Conservation (phyloP, 2,113 vertebrate species). For the Gracilinanus agilis region DNA sequence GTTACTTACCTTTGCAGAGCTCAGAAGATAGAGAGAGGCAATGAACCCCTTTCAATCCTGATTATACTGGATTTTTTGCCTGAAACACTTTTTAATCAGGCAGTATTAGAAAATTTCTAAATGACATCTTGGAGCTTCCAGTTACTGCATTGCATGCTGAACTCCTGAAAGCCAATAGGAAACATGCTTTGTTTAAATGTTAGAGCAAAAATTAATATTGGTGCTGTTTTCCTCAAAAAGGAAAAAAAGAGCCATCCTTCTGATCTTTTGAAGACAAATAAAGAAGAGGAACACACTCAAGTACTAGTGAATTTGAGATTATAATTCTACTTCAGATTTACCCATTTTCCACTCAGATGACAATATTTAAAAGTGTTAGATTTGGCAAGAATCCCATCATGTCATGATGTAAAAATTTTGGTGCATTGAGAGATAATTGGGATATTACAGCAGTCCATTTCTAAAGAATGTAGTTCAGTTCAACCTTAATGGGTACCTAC, state of each 20-base stretch:
- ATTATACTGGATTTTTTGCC: slow-evolving; percentile 83
- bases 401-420: slow-evolving; percentile 6
- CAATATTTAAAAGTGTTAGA: background rate
- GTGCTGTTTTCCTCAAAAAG: slow-evolving; percentile 48
- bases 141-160: slow-evolving; percentile 81
- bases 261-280: slow-evolving; percentile 65
- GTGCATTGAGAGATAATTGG: background rate
- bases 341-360: slow-evolving; percentile 38
- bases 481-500: background rate
- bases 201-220: slow-evolving; percentile 74
- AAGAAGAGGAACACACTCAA: slow-evolving; percentile 26
- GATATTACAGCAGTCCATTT: background rate
- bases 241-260: slow-evolving; percentile 68
- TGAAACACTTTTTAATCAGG: slow-evolving; percentile 86
- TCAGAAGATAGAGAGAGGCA: slow-evolving; percentile 66
- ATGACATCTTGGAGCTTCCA: slow-evolving; percentile 82
- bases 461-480: background rate
- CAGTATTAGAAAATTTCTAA: slow-evolving; percentile 83
- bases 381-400: slow-evolving; percentile 22
- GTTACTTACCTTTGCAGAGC: slow-evolving; percentile 67
- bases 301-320: background rate
- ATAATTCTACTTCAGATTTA: slow-evolving; percentile 45
- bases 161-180: slow-evolving; percentile 77
- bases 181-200: slow-evolving; percentile 72
- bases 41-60: slow-evolving; percentile 76